Evolutionary conservation across 2,888 invertebrate genomes (phyloP), one percentile per base, ranked within the genome.

Genomic region (Chloroclystis v-ata): DNA sequence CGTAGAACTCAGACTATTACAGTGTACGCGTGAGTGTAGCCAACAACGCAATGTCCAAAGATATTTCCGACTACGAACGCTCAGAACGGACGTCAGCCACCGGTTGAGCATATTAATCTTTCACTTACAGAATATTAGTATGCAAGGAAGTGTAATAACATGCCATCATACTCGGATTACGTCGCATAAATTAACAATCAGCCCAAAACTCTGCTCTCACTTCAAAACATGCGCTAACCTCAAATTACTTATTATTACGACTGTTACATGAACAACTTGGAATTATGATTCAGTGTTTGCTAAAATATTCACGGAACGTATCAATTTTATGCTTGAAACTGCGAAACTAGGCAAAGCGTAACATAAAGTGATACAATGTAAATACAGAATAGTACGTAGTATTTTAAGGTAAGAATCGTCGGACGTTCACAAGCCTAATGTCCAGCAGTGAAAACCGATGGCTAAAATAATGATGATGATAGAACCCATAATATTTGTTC

Each of bases 141-240:
- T 49, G 42, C 46, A 37, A 50, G 42, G 38, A 39, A 43, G 29
- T 43, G 33, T 44, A 29, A 38, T 29, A 49, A 45, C 38, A 43
- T 29, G 30, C 10, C 35, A 39, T 26, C 14, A 46, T 39, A 43
- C 28, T 20, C 28, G 8, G 29, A 43, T 46, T 24, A 43, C 43
- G 39, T 35, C 10, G 37, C 32, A 47, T 50, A 50, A 40, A 50
- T 50, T 50, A 43, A 43, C 50, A 43, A 50, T 50, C 40, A 50
- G 32, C 20, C 35, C 37, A 30, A 50, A 50, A 43, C 35, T 42
- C 28, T 32, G 30, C 39, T 50, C 42, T 46, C 29, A 39, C 45
- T 33, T 24, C 4, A 29, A 45, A 46, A 33, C 28, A 32, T 25
- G 11, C 26, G 26, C 42, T 16, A 42, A 28, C 25, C 12, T 28